Percentiles rank a stretch among this genome's conserved stretches.
phyloP scores from a whole-genome alignment of 2,797 vertebrate species.

The Phoebastria nigripes region DNA sequence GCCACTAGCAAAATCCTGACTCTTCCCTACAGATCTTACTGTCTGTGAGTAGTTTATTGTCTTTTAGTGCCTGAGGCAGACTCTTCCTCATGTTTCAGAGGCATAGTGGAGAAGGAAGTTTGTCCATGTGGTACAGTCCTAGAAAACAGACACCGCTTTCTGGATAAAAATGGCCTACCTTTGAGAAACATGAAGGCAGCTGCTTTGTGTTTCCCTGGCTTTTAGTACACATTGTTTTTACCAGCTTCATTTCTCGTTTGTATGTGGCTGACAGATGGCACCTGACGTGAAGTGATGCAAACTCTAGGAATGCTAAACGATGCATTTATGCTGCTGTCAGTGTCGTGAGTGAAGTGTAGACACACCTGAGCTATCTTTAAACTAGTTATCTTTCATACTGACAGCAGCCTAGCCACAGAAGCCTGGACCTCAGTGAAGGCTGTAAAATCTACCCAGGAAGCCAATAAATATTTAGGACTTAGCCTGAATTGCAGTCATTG shows the following conservation, averaged over 20 bases:
- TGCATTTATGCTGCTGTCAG: background rate
- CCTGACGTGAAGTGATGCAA: background rate
- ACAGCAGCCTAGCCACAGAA: background rate
- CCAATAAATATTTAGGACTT: slow-evolving; percentile 42
- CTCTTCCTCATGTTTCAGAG: background rate
- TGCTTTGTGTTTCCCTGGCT: background rate
- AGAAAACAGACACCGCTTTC: background rate
- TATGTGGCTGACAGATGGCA: background rate
- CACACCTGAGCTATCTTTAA: slow-evolving; percentile 4
- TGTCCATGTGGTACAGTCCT: background rate
- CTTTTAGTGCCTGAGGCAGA: background rate
- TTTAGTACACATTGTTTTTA: background rate
- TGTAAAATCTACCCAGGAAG: slow-evolving; percentile 39
- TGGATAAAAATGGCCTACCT: background rate
- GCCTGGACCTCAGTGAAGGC: background rate
- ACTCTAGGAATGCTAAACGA: background rate
- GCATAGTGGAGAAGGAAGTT: background rate
- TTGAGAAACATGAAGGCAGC: background rate
- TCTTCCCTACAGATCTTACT: background rate
- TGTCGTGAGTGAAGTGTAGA: background rate
- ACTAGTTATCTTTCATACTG: background rate
- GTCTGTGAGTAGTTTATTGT: background rate
- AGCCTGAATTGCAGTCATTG: background rate
- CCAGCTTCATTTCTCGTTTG: background rate
- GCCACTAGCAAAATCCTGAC: background rate